Evolutionary conservation across 2,888 invertebrate genomes (phyloP), one percentile per base, ranked within the genome.

Genomic region (Osmoderma eremita): DNA sequence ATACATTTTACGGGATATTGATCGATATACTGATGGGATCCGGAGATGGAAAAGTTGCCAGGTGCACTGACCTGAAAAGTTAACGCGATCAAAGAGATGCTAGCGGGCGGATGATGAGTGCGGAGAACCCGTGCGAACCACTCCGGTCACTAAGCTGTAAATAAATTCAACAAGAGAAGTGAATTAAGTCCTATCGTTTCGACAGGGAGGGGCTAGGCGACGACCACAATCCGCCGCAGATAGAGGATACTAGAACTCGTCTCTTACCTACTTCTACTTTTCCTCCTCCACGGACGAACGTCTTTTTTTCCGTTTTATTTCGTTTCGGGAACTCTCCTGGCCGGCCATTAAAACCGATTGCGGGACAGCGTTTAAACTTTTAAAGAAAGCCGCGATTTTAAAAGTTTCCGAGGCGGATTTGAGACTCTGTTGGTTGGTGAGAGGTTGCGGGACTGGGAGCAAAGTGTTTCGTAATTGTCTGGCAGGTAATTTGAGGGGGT

Each of bases 101-200:
- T 30, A 30, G 30, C 5, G 17, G 18, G 10, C 48, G 48, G 20
- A 1, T 8, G 20, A 1, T 8, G 42, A 58, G 6, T 10, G 48
- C 22, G n/a, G 12, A 20, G 30, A 38, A 53, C 48, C 67, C 68
- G 72, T 73, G 74, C 30, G 74, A 75, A 73, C 8, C 30, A 5
- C 8, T 30, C 30, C 71, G 74, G 75, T 75, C 76, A 73, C 70
- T 72, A 75, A 75, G 75, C 74, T 76, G 76, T 76, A 74, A 74
- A 75, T 75, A 75, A 75, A 76, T 75, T 73, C 72, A 75, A 76
- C 75, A 75, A 75, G 76, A 71, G 75, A 74, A 74, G 70, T 74
- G 72, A 75, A 75, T 75, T 74, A 75, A 73, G 66, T 66, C 68
- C 54, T 67, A 67, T 68, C 70, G 65, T 61, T 65, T 56, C 49